A percentile compares a stretch with the other conserved stretches of the same genome.
These are phyloP conservation scores for Dendroctonus ponderosae DNA, from an alignment of 1,140 invertebrate species.

Conservation along the genomic window DNA sequence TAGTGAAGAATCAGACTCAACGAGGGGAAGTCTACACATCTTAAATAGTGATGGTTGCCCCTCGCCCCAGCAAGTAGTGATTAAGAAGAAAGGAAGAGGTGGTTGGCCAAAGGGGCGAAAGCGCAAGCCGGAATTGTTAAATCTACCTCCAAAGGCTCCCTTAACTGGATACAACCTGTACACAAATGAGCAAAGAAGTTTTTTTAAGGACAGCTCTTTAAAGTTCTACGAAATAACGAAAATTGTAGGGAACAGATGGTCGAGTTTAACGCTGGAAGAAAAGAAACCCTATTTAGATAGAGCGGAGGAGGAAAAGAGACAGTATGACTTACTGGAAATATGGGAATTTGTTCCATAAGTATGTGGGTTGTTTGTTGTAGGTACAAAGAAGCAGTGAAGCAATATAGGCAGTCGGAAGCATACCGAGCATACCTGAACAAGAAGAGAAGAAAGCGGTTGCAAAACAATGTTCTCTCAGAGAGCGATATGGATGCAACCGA, in stretches of 20 bases:
- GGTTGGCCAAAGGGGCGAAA: slow-evolving; percentile 65
- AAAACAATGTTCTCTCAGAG: slow-evolving; percentile 55
- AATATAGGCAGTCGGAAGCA: slow-evolving; percentile 58
- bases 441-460: slow-evolving; percentile 55
- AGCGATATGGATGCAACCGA: slow-evolving; percentile 57
- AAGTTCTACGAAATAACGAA: slow-evolving; percentile 56
- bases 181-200: slow-evolving; percentile 57
- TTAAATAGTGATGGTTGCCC: slow-evolving; percentile 22
- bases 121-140: slow-evolving; percentile 55
- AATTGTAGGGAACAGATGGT: slow-evolving; percentile 61
- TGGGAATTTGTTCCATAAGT: slow-evolving; percentile 32
- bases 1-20: slow-evolving; percentile 33
- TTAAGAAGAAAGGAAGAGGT: slow-evolving; percentile 54
- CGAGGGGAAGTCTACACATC: slow-evolving; percentile 20
- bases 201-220: slow-evolving; percentile 57
- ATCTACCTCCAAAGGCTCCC: slow-evolving; percentile 58
- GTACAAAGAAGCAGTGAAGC: slow-evolving; percentile 58
- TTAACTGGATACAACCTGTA: slow-evolving; percentile 60
- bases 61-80: slow-evolving; percentile 21
- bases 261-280: slow-evolving; percentile 54
- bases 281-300: slow-evolving; percentile 58
- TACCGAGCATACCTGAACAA: slow-evolving; percentile 57
- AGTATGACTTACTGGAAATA: slow-evolving; percentile 46
- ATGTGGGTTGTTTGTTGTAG: slow-evolving; percentile 8
- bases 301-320: slow-evolving; percentile 58